Conservation (phyloP, 2,113 vertebrate genomes). For the Myxocyprinus asiaticus region DNA sequence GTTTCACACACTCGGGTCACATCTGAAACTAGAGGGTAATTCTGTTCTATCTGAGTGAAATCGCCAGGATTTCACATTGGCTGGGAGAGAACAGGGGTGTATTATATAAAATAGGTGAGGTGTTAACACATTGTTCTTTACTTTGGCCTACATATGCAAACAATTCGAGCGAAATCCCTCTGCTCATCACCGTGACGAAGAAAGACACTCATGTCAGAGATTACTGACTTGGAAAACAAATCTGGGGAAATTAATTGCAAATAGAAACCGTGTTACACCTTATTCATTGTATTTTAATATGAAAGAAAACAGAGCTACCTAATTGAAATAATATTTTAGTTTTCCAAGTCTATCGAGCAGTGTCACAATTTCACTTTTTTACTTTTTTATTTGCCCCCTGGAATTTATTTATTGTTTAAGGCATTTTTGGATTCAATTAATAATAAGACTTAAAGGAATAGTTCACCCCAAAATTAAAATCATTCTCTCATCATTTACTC, state of each 20-base stretch:
- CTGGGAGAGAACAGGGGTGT: background rate
- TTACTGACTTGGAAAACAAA: too few species aligned
- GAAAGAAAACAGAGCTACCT: too few species aligned
- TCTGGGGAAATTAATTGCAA: background rate
- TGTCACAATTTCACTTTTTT: background rate
- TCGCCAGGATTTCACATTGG: background rate
- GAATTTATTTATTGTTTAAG: too few species aligned
- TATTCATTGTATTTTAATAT: too few species aligned
- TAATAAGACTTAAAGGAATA: background rate
- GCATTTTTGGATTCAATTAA: background rate
- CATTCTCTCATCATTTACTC: too few species aligned
- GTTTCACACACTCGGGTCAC: background rate
- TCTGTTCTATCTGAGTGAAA: background rate
- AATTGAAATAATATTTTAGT: too few species aligned
- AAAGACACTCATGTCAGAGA: background rate
- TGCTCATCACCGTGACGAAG: background rate
- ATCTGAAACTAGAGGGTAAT: background rate
- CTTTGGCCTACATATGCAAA: slow-evolving; percentile 26
- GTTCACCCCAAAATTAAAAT: too few species aligned
- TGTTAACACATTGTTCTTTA: slow-evolving; percentile 23
- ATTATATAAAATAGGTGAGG: slow-evolving; percentile 17
- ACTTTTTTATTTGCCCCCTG: too few species aligned
- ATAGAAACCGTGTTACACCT: too few species aligned
- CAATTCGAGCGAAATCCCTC: background rate
- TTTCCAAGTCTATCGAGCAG: background rate